Evolutionary conservation across 2,113 vertebrate species (phyloP), one percentile per base, ranked within the genome.

Genomic region (Opisthocomus hoazin): DNA sequence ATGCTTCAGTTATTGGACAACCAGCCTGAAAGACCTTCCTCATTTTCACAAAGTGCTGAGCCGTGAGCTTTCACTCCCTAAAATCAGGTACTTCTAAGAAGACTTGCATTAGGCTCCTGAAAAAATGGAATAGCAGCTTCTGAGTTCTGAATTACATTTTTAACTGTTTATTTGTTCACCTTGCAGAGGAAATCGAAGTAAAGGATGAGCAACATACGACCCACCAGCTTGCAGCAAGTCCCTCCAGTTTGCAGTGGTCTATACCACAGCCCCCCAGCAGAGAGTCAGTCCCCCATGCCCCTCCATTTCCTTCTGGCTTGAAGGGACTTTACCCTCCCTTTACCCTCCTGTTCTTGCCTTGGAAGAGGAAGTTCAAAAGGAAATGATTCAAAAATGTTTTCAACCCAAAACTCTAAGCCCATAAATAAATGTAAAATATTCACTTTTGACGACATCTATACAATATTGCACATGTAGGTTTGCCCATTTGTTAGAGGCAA

Each of bases 41-140:
- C 41, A 51, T 95, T 78, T 85, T 41, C 76, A 86, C 70, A 39
- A 51, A 94, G 45, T 70, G 37, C 54, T 80, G 65, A 90, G 61
- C 50, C 4, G 0, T 36, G 63, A 94, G 68, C 64, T 74, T 69
- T 81, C 58, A 66, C 63, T 84, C 50, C 29, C 43, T 94, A 69
- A 87, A 94, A 89, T 36, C 88, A 89, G 64, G 15, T 74, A 58
- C 68, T 96, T 93, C 90, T 88, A 93, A 66, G 53, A 69, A 13
- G 19, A 48, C 27, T 87, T 88, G 36, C 56, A 68, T 90, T 90
- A 68, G 19, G 11, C 36, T 93, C 23, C 68, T 70, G 79, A 80
- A 70, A 37, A 84, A 88, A 36, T 76, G 15, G 0, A 61, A n/a
- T 32, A 75, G 60, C 45, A 93, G 15, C 26, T 64, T 77, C 68